phyloP scores from a whole-genome alignment of 2,888 invertebrate genomes.

The Xestoiulus laeticollis region DNA sequence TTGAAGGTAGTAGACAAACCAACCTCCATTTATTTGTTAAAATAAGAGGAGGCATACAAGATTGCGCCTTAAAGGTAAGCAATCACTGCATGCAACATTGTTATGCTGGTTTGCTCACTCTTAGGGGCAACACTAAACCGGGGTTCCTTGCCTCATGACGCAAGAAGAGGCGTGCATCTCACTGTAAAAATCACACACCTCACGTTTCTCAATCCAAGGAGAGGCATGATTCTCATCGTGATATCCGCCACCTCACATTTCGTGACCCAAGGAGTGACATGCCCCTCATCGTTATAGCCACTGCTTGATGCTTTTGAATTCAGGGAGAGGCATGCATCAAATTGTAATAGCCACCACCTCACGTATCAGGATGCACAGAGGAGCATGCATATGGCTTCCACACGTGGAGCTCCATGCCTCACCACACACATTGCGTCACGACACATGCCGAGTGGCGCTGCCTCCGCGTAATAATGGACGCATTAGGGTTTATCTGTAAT shows the following conservation, averaged over 20 bases:
- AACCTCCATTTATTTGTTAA: no score
- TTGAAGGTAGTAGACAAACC: no score
- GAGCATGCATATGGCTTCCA: neutral
- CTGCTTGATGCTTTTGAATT: no score
- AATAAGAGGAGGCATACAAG: no score
- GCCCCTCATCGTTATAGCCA: no score
- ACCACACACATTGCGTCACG: neutral
- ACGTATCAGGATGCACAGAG: neutral
- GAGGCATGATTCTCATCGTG: neutral
- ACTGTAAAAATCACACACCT: neutral
- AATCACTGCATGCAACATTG: neutral
- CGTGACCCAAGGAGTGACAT: neutral
- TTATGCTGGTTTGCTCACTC: neutral
- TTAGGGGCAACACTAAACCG: neutral
- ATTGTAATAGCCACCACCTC: neutral
- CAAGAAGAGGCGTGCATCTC: neutral
- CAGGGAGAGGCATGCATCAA: neutral
- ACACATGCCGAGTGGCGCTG: neutral
- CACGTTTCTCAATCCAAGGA: neutral
- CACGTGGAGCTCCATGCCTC: no score
- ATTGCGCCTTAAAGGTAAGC: neutral
- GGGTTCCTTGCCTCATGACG: neutral
- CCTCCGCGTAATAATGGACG: neutral
- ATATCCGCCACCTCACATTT: neutral
- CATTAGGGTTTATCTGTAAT: conserved; percentile 50